phyloP scores from a whole-genome alignment of 2,888 invertebrate species.

The Agrochola lychnidis region DNA sequence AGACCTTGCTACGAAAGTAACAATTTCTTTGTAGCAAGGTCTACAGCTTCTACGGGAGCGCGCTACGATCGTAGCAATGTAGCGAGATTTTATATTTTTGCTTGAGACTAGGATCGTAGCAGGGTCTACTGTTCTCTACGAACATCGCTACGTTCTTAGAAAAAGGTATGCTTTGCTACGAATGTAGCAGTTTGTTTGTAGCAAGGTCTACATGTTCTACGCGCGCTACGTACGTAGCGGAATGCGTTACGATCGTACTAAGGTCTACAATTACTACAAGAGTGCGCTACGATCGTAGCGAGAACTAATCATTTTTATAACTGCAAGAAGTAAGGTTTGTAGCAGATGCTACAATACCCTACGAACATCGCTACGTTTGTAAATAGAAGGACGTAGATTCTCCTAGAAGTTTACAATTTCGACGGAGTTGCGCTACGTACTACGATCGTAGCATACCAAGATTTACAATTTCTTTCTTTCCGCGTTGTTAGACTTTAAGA shows the following conservation, averaged over 20 bases:
- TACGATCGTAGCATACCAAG: not conserved
- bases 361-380: not conserved
- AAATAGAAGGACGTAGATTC: not conserved
- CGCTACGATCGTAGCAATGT: not conserved
- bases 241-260: conserved; percentile 6
- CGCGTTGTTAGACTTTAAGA: not conserved
- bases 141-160: not conserved
- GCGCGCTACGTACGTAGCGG: not conserved
- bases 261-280: not conserved
- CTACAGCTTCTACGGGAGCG: not conserved
- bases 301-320: not conserved
- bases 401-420: not conserved
- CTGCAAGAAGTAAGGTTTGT: not conserved
- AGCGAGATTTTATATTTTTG: not conserved
- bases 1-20: not conserved
- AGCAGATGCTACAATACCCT: not conserved
- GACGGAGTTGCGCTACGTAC: not conserved
- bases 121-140: not conserved
- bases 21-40: not conserved
- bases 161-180: not conserved
- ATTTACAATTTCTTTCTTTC: not conserved
- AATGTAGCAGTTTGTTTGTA: not conserved
- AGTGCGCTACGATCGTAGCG: not conserved
- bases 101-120: not conserved
- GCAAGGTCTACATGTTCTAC: not conserved